These are phyloP conservation scores for Acrossocheilus fasciatus DNA, from an alignment of 2,797 vertebrate species.

Conservation along the genomic window DNA sequence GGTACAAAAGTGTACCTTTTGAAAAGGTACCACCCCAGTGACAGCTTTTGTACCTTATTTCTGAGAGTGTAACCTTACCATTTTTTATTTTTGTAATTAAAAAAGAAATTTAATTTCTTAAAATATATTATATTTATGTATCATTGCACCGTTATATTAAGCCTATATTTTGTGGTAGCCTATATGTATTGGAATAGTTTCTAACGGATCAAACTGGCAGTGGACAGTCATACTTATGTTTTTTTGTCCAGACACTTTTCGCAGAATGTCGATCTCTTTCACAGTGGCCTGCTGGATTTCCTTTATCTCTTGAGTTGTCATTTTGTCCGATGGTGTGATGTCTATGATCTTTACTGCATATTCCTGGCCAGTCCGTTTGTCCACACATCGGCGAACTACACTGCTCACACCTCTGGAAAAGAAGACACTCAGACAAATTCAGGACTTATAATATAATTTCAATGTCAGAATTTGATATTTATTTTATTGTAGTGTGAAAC, in stretches of 20 bases:
- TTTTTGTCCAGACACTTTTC: conserved; percentile 80
- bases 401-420: conserved; percentile 76
- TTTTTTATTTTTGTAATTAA: not conserved
- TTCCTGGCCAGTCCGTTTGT: conserved; percentile 77
- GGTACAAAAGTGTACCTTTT: too few relatives aligned
- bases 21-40: too few relatives aligned
- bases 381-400: conserved; percentile 82
- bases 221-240: conserved; percentile 80
- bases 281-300: conserved; percentile 81
- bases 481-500: not conserved
- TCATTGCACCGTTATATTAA: too few relatives aligned
- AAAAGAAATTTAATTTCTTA: not conserved
- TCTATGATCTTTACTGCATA: conserved; percentile 87
- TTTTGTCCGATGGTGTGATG: conserved; percentile 78
- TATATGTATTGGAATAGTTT: not conserved
- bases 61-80: not conserved
- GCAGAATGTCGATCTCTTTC: conserved; percentile 85
- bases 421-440: not conserved
- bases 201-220: not conserved
- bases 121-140: not conserved
- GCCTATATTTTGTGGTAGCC: not conserved
- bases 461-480: not conserved
- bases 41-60: too few relatives aligned
- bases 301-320: conserved; percentile 77
- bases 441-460: not conserved